phyloP scores from a whole-genome alignment of 1,140 invertebrate genomes.

The Druon quercuslanigerum region DNA sequence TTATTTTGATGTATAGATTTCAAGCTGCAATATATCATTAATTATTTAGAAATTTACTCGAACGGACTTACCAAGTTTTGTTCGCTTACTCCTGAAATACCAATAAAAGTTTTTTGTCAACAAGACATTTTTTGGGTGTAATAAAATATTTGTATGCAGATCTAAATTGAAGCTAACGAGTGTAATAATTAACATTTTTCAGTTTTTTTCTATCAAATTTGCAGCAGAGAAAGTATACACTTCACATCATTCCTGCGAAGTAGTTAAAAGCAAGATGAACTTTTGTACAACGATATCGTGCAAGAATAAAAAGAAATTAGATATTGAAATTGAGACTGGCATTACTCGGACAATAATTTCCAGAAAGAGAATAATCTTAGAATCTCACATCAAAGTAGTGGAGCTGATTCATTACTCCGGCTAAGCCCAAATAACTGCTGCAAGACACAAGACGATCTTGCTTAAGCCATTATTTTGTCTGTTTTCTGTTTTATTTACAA shows the following conservation, averaged over 20 bases:
- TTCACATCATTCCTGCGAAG: background rate
- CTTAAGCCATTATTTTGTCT: too few species aligned
- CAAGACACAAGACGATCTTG: too few species aligned
- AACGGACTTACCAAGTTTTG: too few species aligned
- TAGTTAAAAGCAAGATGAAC: background rate
- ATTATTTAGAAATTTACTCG: too few species aligned
- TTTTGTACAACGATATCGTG: background rate
- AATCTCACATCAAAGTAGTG: background rate
- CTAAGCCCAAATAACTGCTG: background rate
- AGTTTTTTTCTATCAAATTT: background rate
- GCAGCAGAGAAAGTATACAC: background rate
- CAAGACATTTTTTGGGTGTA: too few species aligned
- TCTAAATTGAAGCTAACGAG: too few species aligned
- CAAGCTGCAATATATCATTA: too few species aligned
- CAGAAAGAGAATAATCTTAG: background rate
- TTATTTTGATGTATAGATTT: too few species aligned
- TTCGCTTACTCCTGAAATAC: too few species aligned
- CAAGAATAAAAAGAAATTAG: background rate
- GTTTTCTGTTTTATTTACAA: too few species aligned
- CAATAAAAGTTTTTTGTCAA: too few species aligned
- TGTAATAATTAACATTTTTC: background rate
- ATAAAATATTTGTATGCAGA: too few species aligned
- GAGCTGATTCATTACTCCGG: background rate
- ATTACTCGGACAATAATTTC: background rate
- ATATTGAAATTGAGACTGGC: background rate